Base-by-base conservation (phyloP, 2,888 invertebrate genomes). In the Agriotes lineatus region DNA sequence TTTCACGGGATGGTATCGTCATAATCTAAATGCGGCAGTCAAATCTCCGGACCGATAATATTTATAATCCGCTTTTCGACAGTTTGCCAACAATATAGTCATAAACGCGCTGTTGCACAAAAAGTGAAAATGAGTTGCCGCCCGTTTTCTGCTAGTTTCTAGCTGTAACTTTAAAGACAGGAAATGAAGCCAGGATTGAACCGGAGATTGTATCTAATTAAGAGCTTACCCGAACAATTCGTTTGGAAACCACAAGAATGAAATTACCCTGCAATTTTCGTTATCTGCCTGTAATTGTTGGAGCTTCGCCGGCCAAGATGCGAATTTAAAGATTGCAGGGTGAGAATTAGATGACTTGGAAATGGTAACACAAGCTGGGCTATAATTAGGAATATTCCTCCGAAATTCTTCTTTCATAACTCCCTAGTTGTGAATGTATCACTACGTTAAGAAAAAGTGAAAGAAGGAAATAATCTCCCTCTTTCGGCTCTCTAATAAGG, bases 71-170 rank as follows among this genome's bases (percentile, higher is more conserved):
- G 25, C n/a, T 48, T 45, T 45, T 45, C 37, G 18, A 42, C 42
- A 42, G 7, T 12, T 18, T 1, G 14, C 2, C 20, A 20, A 12
- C 9, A 22, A 48, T 48, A 48, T 6, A 22, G 6, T 25, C 48
- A 25, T 48, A 48, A 48, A 22, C 48, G 48, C 42, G 25, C 48
- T 48, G 48, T 48, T 48, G 48, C 48, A 48, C 48, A 48, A 48
- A 48, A 48, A 48, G 48, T 48, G 48, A 48, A 48, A 48, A 48
- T 48, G 22, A 14, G 10, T 45, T 45, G 9, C 7, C n/a, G 10
- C 19, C n/a, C n/a, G 22, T 48, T 39, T 39, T 39, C 48, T 12
- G 48, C 22, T n/a, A 20, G n/a, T 22, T 48, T 48, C 48, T 25
- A 48, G 19, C 12, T 22, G 48, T 48, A 22, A 48, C 22, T 48